Evolutionary conservation across 2,888 invertebrate species (phyloP).

Genomic region (Aspidiotus rigidus): DNA sequence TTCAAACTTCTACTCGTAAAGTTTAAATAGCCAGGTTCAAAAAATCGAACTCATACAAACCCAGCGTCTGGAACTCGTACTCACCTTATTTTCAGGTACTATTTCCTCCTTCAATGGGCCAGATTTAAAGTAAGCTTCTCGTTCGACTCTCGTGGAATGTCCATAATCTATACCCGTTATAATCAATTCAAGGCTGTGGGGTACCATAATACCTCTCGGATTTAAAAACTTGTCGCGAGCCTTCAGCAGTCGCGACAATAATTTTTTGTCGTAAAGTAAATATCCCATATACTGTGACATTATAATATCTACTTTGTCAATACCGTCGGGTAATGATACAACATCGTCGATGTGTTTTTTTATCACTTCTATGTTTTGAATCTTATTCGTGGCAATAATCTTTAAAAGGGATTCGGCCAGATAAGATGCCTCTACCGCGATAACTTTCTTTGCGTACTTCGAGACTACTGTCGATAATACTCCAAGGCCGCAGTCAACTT

Average conservation of each 20-base stretch:
- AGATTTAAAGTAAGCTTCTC: background rate
- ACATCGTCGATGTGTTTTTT: background rate
- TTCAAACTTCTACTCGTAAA: background rate
- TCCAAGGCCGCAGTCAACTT: slow-evolving; percentile 3
- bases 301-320: slow-evolving; percentile 2
- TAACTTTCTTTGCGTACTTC: background rate
- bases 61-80: background rate
- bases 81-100: background rate
- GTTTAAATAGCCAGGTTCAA: background rate
- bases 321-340: background rate
- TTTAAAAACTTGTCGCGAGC: slow-evolving; percentile 1
- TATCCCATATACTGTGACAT: slow-evolving; percentile 4
- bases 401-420: background rate
- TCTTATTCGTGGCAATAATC: background rate
- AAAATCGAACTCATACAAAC: background rate
- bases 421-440: background rate
- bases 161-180: background rate
- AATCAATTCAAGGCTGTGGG: background rate
- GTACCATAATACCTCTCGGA: background rate
- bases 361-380: background rate
- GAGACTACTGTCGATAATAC: background rate
- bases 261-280: background rate
- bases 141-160: background rate
- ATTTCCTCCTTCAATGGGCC: background rate
- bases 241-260: background rate